Evolutionary conservation across 2,888 invertebrate genomes (phyloP), one percentile per base, ranked within the genome.

Genomic region (Automeris io): DNA sequence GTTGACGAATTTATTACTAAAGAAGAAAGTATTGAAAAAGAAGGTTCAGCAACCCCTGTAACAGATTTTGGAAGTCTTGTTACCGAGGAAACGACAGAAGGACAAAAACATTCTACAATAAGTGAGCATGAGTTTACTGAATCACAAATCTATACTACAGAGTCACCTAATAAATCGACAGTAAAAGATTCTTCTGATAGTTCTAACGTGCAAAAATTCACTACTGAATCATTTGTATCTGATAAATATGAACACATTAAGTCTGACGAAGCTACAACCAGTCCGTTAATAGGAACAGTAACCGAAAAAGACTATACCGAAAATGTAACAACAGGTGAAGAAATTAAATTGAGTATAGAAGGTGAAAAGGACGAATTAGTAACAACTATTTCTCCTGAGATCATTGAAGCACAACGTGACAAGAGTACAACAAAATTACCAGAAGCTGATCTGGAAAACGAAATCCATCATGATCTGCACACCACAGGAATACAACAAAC

Each of bases 341-440:
- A 29, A 29, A 4, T 16, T 29, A 8, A 8, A n/a, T 2, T 3
- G 2, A 29, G 5, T 24, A 39, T 35, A 18, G 31, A 31, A 23
- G 2, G 8, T 25, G n/a, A 16, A 3, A 13, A 33, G n/a, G 42
- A 32, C 11, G 39, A 35, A 18, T 34, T 37, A 37, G 33, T 29
- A 2, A 16, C 29, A n/a, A 16, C 29, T 16, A 16, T 29, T n/a
- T 1, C n/a, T 8, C n/a, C 16, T 1, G 29, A 29, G 8, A 8
- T 29, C n/a, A n/a, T 13, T 29, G n/a, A 4, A 5, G 16, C 29
- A 16, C 29, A 13, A n/a, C 5, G 29, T 5, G 8, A 33, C 25
- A 37, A 36, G 38, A 13, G 33, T 5, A 39, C 31, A n/a, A 40
- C 47, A 12, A 43, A 38, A 31, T 18, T 18, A 16, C 29, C 33